Evolutionary conservation across 2,888 invertebrate genomes (phyloP), one percentile per base, ranked within the genome.

Genomic region (Andrena minutula): DNA sequence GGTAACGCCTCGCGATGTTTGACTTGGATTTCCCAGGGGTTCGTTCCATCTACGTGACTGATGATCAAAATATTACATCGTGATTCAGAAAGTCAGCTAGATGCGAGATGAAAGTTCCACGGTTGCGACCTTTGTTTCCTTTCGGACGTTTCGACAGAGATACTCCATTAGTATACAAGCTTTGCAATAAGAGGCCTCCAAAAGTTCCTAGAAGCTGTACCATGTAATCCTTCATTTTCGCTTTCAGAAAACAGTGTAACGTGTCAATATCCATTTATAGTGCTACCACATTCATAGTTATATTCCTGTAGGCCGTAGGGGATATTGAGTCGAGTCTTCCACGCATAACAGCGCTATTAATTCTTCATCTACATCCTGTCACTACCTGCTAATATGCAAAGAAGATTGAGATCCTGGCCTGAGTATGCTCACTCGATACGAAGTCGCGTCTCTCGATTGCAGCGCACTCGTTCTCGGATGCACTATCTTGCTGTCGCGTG

Each of bases 301-400:
- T 8, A 51, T 30, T 7, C 26, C 10, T 8, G 1, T 8, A 51
- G 8, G 10, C 10, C 12, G 1, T 8, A 51, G 8, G 10, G n/a
- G 16, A 10, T n/a, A 51, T 53, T 65, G 61, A 61, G 28, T 53
- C n/a, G 30, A 41, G 47, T 30, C 53, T 70, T 65, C 70, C 47
- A 41, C 51, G 41, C 32, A 20, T 60, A 60, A 79, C 70, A 30
- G 23, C 51, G 30, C 23, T 41, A 65, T 64, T 64, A 65, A 74
- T 58, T 66, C 30, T 41, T 20, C 53, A 26, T 23, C n/a, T 56
- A 35, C 35, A 23, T 53, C 30, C 16, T 47, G 28, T 51, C 41
- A 30, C 51, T 51, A 65, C 60, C 41, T 7, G 70, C 30, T 53
- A 60, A 77, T 77, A 77, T 79, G 65, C 79, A 77, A 71, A 77